phyloP scores from a whole-genome alignment of 2,113 vertebrate species.

The Cyphomyrus plagiostoma region DNA sequence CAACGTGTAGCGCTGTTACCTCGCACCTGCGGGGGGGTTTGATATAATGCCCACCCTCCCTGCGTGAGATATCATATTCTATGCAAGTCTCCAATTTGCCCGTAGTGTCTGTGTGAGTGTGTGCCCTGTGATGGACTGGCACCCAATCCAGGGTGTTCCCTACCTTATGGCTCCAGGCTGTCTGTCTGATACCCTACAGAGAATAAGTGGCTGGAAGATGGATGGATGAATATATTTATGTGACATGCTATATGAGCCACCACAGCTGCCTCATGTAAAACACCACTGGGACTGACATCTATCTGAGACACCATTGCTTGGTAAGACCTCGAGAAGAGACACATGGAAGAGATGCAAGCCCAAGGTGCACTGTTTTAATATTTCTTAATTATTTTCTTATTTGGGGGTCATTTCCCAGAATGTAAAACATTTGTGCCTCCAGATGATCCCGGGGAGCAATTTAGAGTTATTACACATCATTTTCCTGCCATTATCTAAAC shows the following conservation, averaged over 20 bases:
- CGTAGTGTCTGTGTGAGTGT: background rate
- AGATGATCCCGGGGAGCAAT: background rate
- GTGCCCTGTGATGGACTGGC: background rate
- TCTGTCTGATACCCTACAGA: background rate
- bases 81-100: background rate
- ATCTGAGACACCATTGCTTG: background rate
- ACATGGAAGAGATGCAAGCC: conserved; percentile 6
- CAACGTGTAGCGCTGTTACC: background rate
- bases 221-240: background rate
- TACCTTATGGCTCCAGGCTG: background rate
- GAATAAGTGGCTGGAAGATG: background rate
- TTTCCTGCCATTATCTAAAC: conserved; percentile 11
- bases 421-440: background rate
- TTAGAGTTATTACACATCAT: conserved; percentile 13
- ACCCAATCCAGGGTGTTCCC: background rate
- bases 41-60: background rate
- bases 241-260: background rate
- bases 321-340: background rate
- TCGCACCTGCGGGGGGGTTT: background rate
- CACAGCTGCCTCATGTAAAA: background rate
- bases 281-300: background rate
- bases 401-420: conserved; percentile 10
- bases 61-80: background rate
- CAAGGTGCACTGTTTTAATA: conserved; percentile 3
- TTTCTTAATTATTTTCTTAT: conserved; percentile 18